Base-by-base conservation (phyloP, 2,113 vertebrate genomes). In the Agelaius phoeniceus region DNA sequence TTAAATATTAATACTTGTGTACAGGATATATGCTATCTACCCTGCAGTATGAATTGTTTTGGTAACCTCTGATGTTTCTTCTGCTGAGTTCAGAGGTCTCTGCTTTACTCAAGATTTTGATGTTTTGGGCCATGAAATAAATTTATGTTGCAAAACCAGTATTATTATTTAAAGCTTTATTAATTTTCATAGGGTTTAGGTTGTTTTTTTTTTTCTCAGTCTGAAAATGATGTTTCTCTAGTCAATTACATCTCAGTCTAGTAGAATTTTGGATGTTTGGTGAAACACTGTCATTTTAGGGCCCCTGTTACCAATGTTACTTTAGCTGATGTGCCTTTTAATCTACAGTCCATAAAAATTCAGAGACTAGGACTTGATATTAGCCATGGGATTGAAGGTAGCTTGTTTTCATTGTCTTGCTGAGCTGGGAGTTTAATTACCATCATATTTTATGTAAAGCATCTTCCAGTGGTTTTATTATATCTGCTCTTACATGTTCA, bases 1-100 rank as follows among this genome's bases (percentile, higher is more conserved):
- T 94, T 96, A 96, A 96, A 94, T 96, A 96, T 97, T 96, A 93
- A 95, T 94, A 67, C 39, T 55, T 75, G 16, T 61, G 21, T 77
- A 67, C n/a, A 82, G 90, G 55, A 63, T 95, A 58, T 86, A 66
- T 77, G 59, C 90, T 73, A 61, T 77, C 27, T 21, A 35, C 74
- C 54, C 48, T 72, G 54, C 68, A 68, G 51, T 77, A 54, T 44
- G 58, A 83, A 55, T 88, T 62, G 31, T 59, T 91, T 65, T 49
- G 41, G 37, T 75, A 89, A 66, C 59, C 27, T 90, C 48, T 37
- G 26, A 76, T 39, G 26, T 93, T 87, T 67, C 58, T 87, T 72
- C 16, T 76, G 54, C 35, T 90, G 16, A 84, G 20, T 78, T 91
- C 54, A 62, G 54, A 78, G 41, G 30, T 81, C 58, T 89, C 58